A percentile compares a stretch with the other conserved stretches of the same genome.
phyloP scores from a whole-genome alignment of 2,888 invertebrate genomes.

The Argyresthia goedartella region DNA sequence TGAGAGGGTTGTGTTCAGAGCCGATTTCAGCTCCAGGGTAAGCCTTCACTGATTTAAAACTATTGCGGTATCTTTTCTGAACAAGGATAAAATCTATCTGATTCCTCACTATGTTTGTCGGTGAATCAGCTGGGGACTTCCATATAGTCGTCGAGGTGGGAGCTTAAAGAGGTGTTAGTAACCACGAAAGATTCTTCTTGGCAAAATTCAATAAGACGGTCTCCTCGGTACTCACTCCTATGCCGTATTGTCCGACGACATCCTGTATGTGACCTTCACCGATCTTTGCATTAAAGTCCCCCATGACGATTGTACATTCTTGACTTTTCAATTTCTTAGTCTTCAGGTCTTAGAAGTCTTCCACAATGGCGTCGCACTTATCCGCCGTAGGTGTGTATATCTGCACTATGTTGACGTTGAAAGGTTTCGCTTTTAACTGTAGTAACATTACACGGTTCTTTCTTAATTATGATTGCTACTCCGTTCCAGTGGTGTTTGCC shows the following conservation, averaged over 20 bases:
- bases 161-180: too few species aligned
- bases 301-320: too few species aligned
- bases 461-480: not conserved
- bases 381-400: not conserved
- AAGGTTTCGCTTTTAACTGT: not conserved
- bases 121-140: not conserved
- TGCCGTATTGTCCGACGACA: not conserved
- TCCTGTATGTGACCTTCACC: not conserved
- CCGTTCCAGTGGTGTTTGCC: not conserved
- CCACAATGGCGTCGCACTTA: not conserved
- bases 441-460: not conserved
- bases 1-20: not conserved
- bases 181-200: too few species aligned
- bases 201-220: too few species aligned
- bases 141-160: too few species aligned
- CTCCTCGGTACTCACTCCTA: not conserved
- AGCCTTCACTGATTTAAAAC: too few species aligned
- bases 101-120: too few species aligned
- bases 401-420: not conserved
- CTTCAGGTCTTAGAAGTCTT: not conserved
- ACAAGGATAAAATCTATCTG: too few species aligned
- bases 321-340: too few species aligned
- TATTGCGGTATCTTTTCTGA: too few species aligned
- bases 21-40: too few species aligned
- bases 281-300: too few species aligned